Evolutionary conservation across 2,888 invertebrate genomes (phyloP).

Genomic region (Eubasilissa splendida): DNA sequence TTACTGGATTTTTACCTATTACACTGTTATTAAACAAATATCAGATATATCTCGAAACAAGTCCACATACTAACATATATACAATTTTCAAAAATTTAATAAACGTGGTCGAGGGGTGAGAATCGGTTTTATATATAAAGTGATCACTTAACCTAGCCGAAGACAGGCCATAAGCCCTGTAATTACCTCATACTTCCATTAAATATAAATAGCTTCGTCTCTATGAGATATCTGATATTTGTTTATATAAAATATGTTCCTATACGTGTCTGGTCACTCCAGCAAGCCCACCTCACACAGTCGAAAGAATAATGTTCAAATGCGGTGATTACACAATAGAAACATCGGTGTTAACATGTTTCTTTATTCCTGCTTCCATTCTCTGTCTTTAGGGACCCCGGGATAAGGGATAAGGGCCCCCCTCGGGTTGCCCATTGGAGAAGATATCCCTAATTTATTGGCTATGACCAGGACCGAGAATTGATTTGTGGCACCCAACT

Average conservation of each 20-base stretch:
- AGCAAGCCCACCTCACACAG: constrained; percentile 27
- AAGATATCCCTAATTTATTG: constrained; percentile 49
- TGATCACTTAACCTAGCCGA: too few relatives aligned
- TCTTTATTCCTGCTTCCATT: constrained; percentile 47
- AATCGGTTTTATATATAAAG: too few relatives aligned
- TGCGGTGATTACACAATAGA: constrained; percentile 56
- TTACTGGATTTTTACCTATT: too few relatives aligned
- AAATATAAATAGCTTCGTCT: too few relatives aligned
- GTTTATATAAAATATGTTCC: background rate
- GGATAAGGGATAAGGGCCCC: background rate
- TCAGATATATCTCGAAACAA: too few relatives aligned
- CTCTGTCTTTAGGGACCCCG: background rate
- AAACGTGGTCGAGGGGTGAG: too few relatives aligned
- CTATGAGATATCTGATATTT: too few relatives aligned
- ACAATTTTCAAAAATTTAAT: too few relatives aligned
- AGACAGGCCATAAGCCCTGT: too few relatives aligned
- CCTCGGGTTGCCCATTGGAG: constrained; percentile 31
- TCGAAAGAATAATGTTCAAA: constrained; percentile 48
- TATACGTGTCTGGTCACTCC: constrained; percentile 24
- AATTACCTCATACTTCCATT: too few relatives aligned
- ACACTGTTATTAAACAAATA: too few relatives aligned
- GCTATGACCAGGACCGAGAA: constrained; percentile 33
- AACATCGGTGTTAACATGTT: constrained; percentile 58
- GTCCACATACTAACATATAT: too few relatives aligned
- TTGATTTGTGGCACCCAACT: constrained; percentile 47